Evolutionary conservation across 1,140 invertebrate genomes (phyloP).

Genomic region (Battus philenor): DNA sequence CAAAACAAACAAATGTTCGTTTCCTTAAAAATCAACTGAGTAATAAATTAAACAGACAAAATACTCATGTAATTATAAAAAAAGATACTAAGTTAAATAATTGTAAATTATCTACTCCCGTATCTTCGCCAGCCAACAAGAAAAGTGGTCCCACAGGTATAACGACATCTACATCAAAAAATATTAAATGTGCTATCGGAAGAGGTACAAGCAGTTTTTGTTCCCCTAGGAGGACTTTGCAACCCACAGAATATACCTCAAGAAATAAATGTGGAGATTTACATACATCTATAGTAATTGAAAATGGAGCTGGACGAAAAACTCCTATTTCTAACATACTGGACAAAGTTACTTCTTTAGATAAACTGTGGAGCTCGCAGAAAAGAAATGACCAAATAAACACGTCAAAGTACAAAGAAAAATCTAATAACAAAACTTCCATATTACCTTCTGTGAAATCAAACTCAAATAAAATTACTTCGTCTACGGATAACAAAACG

Average conservation of each 20-base stretch:
- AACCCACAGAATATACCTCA: constrained; percentile 64
- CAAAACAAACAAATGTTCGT: constrained; percentile 71
- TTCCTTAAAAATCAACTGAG: constrained; percentile 78
- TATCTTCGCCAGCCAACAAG: constrained; percentile 49
- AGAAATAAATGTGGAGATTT: constrained; percentile 36
- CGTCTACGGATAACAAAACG: constrained; percentile 12
- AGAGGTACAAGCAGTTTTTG: constrained; percentile 66
- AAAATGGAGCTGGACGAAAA: constrained; percentile 68
- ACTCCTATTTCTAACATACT: constrained; percentile 71
- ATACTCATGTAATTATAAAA: constrained; percentile 66
- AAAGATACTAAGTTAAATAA: constrained; percentile 33
- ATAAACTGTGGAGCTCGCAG: constrained; percentile 69
- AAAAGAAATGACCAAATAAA: constrained; percentile 66
- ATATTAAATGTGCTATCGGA: constrained; percentile 22
- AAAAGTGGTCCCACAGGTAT: constrained; percentile 28
- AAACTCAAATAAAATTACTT: constrained; percentile 13
- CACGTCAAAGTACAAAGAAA: constrained; percentile 43
- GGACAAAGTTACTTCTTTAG: constrained; percentile 67
- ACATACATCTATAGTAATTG: constrained; percentile 49
- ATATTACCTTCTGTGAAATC: constrained; percentile 20
- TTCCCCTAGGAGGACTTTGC: constrained; percentile 61
- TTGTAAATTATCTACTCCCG: constrained; percentile 46
- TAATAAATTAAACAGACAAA: constrained; percentile 73
- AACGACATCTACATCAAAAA: constrained; percentile 29
- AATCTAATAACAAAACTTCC: constrained; percentile 28